Conservation (phyloP, 2,888 invertebrate genomes). For the Eremobia ochroleuca region DNA sequence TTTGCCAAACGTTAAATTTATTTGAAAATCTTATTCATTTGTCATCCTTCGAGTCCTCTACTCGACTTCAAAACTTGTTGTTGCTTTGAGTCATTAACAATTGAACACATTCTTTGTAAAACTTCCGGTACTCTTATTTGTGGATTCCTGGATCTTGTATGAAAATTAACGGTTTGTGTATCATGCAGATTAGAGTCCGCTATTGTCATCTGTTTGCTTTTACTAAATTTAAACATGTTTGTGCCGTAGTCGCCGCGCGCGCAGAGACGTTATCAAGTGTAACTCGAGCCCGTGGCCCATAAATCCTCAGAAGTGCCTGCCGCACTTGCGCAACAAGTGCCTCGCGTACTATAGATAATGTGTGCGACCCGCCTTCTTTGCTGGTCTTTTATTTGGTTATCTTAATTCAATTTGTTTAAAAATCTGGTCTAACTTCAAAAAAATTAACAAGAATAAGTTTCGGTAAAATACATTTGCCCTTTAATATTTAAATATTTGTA, state of each 20-base stretch:
- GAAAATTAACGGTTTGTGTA: slow-evolving; percentile 20
- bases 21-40: neutral
- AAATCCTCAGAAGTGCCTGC: slow-evolving; percentile 84
- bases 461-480: neutral
- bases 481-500: slow-evolving; percentile 1
- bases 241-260: slow-evolving; percentile 75
- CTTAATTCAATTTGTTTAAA: slow-evolving; percentile 47
- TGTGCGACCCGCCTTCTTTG: slow-evolving; percentile 71
- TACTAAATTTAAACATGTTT: slow-evolving; percentile 78
- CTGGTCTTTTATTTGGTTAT: slow-evolving; percentile 70
- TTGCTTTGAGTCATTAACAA: slow-evolving; percentile 14
- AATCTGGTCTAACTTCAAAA: slow-evolving; percentile 1
- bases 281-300: slow-evolving; percentile 85
- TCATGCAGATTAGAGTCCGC: slow-evolving; percentile 60
- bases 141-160: neutral
- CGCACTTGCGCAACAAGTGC: slow-evolving; percentile 87
- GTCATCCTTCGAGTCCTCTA: neutral
- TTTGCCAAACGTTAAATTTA: neutral
- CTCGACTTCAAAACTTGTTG: slow-evolving; percentile 1
- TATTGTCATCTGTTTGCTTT: slow-evolving; percentile 77
- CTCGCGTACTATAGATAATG: slow-evolving; percentile 75
- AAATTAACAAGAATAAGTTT: neutral
- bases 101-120: slow-evolving; percentile 18
- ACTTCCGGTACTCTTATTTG: slow-evolving; percentile 23
- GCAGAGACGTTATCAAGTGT: slow-evolving; percentile 86